Percentiles rank a stretch among this genome's conserved stretches.
These are phyloP conservation scores for Jacana jacana DNA, from an alignment of 2,113 vertebrate genomes.

Conservation along the genomic window DNA sequence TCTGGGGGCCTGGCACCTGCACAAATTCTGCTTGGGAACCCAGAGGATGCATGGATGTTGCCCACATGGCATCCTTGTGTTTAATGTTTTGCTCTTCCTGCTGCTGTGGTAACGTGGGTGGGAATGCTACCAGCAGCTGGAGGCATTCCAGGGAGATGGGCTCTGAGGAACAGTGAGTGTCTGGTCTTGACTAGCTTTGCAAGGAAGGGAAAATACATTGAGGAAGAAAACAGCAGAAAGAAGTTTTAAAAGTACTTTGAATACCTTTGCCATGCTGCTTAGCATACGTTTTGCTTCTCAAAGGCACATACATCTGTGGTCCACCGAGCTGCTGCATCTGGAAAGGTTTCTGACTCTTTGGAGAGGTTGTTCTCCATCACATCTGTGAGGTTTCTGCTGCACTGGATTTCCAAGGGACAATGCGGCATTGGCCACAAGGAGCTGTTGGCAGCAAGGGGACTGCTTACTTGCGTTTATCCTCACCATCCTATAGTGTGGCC, in stretches of 20 bases:
- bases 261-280: rapidly evolving
- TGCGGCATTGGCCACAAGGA: neutral
- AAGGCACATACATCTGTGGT: rapidly evolving
- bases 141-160: neutral
- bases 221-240: neutral
- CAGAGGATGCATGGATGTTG: neutral
- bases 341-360: neutral
- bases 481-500: too few relatives aligned
- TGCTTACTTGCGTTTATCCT: neutral
- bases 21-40: neutral
- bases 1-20: neutral
- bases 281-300: rapidly evolving
- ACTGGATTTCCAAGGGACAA: neutral
- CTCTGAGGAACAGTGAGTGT: neutral
- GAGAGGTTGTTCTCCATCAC: neutral
- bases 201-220: neutral
- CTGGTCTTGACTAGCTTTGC: neutral
- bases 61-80: neutral
- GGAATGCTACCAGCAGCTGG: constrained; percentile 8
- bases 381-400: neutral
- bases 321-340: neutral
- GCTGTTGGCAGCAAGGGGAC: neutral
- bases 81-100: constrained; percentile 28
- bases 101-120: constrained; percentile 10
- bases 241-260: neutral